phyloP scores from a whole-genome alignment of 2,797 vertebrate genomes.

The Rhinoraja longicauda region DNA sequence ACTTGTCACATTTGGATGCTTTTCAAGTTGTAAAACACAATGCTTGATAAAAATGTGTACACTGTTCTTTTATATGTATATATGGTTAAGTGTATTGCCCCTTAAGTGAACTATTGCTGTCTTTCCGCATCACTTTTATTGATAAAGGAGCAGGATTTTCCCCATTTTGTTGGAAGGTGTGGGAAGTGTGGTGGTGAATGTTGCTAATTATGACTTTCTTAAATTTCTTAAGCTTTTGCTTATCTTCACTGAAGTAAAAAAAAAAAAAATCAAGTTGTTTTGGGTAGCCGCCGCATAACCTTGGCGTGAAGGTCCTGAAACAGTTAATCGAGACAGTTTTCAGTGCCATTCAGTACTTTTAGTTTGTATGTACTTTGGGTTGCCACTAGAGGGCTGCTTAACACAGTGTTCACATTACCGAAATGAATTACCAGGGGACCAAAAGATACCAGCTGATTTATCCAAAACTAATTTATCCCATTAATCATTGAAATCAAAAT shows the following conservation, averaged over 20 bases:
- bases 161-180: not conserved
- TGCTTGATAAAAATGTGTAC: not conserved
- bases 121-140: not conserved
- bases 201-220: not conserved
- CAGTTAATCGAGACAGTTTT: not conserved
- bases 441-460: not conserved
- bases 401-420: not conserved
- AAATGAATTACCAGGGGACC: not conserved
- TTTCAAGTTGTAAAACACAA: not conserved
- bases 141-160: not conserved
- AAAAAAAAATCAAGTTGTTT: not conserved
- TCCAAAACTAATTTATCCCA: not conserved
- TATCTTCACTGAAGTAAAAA: not conserved
- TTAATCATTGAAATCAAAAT: not conserved
- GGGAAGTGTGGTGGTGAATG: not conserved
- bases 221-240: not conserved
- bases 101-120: not conserved
- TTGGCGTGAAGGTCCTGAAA: not conserved
- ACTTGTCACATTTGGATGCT: not conserved
- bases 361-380: not conserved
- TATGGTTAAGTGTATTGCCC: not conserved
- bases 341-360: not conserved
- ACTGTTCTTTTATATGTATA: not conserved
- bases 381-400: constrained; percentile 25
- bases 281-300: not conserved